Percentiles rank a stretch among this genome's conserved stretches.
phyloP scores from a whole-genome alignment of 2,888 invertebrate genomes.

The Ophion obscuratus region DNA sequence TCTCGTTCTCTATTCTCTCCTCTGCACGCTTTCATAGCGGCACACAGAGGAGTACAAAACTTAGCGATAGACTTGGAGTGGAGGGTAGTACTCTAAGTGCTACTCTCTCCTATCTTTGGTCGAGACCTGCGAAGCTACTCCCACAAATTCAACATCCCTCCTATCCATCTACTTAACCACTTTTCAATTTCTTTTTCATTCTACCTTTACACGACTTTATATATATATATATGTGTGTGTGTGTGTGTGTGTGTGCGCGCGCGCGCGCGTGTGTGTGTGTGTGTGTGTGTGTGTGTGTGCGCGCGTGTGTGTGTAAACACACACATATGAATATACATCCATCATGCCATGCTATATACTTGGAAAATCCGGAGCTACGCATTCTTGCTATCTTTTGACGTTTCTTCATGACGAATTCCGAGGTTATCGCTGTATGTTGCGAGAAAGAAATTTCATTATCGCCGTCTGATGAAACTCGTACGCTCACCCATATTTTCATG shows the following conservation, averaged over 20 bases:
- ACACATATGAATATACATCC: not conserved
- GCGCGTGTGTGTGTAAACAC: no score
- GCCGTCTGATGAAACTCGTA: not conserved
- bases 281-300: no score
- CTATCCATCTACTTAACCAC: conserved; percentile 60
- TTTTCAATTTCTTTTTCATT: conserved; percentile 56
- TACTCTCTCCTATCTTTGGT: conserved; percentile 36
- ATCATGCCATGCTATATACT: not conserved
- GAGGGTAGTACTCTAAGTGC: conserved; percentile 44
- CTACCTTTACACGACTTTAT: not conserved
- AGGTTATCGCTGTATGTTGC: not conserved
- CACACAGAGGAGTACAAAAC: conserved; percentile 34
- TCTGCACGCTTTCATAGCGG: conserved; percentile 40
- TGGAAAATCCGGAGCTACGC: not conserved
- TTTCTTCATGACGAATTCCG: not conserved
- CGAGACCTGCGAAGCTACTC: conserved; percentile 44
- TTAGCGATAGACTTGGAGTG: conserved; percentile 45
- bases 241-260: no score
- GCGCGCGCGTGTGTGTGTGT: no score
- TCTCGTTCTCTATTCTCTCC: conserved; percentile 27
- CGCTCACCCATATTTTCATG: not conserved
- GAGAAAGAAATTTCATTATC: conserved; percentile 19
- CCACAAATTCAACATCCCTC: conserved; percentile 49
- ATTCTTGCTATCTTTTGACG: not conserved
- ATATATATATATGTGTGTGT: no score